Evolutionary conservation across 1,140 invertebrate species (phyloP), one percentile per base, ranked within the genome.

Genomic region (Drosophila oshimai): DNA sequence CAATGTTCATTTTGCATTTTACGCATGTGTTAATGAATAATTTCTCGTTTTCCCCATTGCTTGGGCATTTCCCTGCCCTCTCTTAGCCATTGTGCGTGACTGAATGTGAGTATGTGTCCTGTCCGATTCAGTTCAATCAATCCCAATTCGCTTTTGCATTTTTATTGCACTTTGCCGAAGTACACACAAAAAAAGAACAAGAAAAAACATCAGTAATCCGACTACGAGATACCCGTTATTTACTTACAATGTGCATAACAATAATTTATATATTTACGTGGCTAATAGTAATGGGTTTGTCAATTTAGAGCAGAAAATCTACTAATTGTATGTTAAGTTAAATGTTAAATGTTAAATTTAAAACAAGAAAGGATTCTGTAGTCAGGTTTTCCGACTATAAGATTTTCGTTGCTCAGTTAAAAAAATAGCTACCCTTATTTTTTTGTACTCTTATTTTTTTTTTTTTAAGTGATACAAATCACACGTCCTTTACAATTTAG

Each of bases 21-120:
- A 81, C 83, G 81, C 76, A 87, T 87, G 81, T 87, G 81, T 86
- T 86, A 86, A 86, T 87, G 80, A 86, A 87, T 86, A 87, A 87
- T 87, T 87, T 87, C 72, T 53, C 74, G 74, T 69, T 77, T 58
- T 67, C 6, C 28, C 37, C 12, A 28, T 13, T 51, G 28, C 49
- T 34, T 36, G 5, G 54, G 20, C 4, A 17, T 15, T 26, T 5
- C 31, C 36, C 4, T 26, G 5, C 34, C 29, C 7, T 36, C 33
- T 57, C 28, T 51, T 45, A 31, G 34, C 58, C 45, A 29, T 50
- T 64, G 45, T 70, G 55, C 47, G 37, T 74, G 37, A 42, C 42
- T 65, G 53, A 9, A 24, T 58, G 58, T 72, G 31, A 46, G 47
- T 50, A 24, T 75, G 44, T 12, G 67, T 70, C 29, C 34, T 47